Conservation (phyloP, 2,113 vertebrate species). For the Rhinopithecus roxellana region DNA sequence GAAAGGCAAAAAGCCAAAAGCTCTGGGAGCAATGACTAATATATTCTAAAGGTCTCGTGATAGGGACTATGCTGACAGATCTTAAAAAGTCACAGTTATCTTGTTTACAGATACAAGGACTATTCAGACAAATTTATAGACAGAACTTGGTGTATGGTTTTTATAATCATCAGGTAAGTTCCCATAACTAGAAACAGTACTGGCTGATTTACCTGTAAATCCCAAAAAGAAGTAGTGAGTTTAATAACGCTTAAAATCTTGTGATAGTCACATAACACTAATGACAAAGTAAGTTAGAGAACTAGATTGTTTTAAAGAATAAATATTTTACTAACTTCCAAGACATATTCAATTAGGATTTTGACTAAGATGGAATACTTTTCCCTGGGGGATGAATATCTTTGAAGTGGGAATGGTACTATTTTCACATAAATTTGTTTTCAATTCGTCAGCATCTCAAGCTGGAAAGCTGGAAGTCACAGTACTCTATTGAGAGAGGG, state of each 20-base stretch:
- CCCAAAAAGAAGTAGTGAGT: background rate
- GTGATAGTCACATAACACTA: background rate
- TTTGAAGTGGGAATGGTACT: background rate
- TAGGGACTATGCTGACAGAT: background rate
- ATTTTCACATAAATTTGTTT: background rate
- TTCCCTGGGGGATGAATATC: background rate
- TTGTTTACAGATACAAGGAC: background rate
- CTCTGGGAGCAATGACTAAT: background rate
- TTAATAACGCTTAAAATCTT: background rate
- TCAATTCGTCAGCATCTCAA: background rate
- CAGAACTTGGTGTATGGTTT: background rate
- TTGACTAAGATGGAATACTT: slow-evolving; percentile 3
- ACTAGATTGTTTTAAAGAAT: background rate
- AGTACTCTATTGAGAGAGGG: background rate
- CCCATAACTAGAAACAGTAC: background rate
- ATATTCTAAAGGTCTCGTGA: background rate
- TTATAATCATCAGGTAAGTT: background rate
- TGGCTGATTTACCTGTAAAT: background rate
- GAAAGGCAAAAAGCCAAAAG: background rate
- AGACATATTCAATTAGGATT: background rate
- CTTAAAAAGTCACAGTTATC: background rate
- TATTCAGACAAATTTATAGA: background rate
- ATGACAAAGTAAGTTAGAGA: background rate
- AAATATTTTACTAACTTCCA: background rate
- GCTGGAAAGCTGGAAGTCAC: background rate